phyloP scores from a whole-genome alignment of 2,888 invertebrate species.

The Phengaris alcon region DNA sequence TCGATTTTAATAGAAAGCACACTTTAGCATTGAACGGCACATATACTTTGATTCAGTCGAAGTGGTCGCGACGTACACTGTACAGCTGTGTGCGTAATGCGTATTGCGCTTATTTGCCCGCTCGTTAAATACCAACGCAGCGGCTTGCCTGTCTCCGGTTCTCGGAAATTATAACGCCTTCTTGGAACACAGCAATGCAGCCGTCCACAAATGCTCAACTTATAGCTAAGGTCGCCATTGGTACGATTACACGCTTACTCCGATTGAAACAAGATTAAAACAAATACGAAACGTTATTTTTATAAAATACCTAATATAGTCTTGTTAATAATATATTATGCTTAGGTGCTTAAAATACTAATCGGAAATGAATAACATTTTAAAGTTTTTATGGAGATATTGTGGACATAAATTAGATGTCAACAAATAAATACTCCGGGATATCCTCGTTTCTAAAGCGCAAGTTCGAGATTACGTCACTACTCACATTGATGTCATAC shows the following conservation, averaged over 20 bases:
- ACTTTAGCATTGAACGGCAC: constrained; percentile 42
- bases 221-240: constrained; percentile 68
- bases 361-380: not conserved
- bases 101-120: constrained; percentile 69
- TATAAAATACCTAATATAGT: not conserved
- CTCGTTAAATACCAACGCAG: constrained; percentile 63
- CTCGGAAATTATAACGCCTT: constrained; percentile 79
- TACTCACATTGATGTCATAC: constrained; percentile 59
- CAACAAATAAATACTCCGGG: constrained; percentile 48
- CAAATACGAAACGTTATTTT: not conserved
- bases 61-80: constrained; percentile 35
- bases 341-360: not conserved
- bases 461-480: constrained; percentile 63
- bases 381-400: not conserved
- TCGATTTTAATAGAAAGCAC: constrained; percentile 42
- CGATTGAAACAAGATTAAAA: constrained; percentile 42
- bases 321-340: not conserved
- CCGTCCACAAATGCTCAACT: constrained; percentile 63
- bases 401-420: constrained; percentile 30
- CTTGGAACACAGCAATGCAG: constrained; percentile 72
- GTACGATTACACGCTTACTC: constrained; percentile 53
- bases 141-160: constrained; percentile 73
- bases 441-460: constrained; percentile 69
- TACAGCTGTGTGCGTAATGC: constrained; percentile 54
- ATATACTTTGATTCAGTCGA: constrained; percentile 41